Conservation (phyloP, 2,797 vertebrate genomes). For the Phalanger gymnotis region DNA sequence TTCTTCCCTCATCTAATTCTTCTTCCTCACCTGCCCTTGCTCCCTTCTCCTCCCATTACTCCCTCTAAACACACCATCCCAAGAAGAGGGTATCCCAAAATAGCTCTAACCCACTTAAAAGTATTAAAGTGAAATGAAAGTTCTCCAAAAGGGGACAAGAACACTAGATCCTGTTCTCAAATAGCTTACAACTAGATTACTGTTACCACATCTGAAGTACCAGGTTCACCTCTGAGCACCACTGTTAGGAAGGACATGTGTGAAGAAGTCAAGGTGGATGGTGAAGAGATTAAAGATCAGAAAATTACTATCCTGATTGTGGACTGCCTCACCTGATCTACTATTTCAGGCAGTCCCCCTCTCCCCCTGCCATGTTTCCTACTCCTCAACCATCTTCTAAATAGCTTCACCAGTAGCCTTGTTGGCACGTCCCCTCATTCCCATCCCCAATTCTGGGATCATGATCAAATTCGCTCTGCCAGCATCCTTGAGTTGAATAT, state of each 20-base stretch:
- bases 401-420: not conserved
- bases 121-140: not conserved
- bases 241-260: not conserved
- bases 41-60: not conserved
- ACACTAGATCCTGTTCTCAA: not conserved
- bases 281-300: not conserved
- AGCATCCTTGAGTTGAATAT: not conserved
- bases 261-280: not conserved
- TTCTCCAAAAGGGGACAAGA: not conserved
- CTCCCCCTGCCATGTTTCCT: not conserved
- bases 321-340: not conserved
- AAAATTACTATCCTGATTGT: not conserved
- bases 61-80: not conserved
- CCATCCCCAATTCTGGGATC: not conserved
- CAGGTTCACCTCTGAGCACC: not conserved
- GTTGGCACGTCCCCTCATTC: not conserved
- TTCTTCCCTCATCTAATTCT: not conserved
- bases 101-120: not conserved
- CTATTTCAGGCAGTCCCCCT: not conserved
- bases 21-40: not conserved
- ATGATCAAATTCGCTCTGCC: not conserved
- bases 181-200: not conserved
- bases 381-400: not conserved
- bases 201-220: not conserved
- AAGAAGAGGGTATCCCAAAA: not conserved